Conservation (phyloP, 2,888 invertebrate species). For the Callyntrura guangdongensis region DNA sequence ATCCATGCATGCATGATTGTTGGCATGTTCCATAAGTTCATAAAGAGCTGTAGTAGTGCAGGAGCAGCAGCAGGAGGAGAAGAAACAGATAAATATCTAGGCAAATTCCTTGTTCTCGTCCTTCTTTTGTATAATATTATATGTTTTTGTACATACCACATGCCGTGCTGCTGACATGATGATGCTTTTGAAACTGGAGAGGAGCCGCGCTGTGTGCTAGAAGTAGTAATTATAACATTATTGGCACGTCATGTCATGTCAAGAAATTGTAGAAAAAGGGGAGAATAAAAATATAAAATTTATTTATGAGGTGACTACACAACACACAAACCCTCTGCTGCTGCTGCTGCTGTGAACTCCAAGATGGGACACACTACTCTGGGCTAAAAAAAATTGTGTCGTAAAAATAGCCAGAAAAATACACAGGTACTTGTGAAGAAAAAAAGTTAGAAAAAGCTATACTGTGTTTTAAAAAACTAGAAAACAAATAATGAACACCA, state of each 20-base stretch:
- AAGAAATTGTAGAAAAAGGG: constrained; percentile 72
- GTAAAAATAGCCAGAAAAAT: too few relatives aligned
- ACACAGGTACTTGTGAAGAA: too few relatives aligned
- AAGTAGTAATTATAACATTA: constrained; percentile 77
- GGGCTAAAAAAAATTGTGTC: too few relatives aligned
- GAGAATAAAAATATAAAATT: constrained; percentile 61
- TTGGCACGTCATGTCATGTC: constrained; percentile 78
- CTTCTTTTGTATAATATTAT: constrained; percentile 11
- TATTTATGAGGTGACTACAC: constrained; percentile 61
- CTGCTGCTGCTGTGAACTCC: too few relatives aligned
- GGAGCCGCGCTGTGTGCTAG: constrained; percentile 72
- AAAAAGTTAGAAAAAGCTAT: too few relatives aligned
- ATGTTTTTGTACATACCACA: constrained; percentile 69
- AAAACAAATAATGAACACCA: constrained; percentile 50
- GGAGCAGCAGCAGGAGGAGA: neutral
- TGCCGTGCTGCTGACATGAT: constrained; percentile 71
- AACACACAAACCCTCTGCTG: too few relatives aligned
- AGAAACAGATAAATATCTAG: constrained; percentile 46
- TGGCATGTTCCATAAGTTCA: constrained; percentile 28
- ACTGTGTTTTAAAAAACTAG: constrained; percentile 30
- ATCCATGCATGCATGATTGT: neutral
- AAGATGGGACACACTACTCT: too few relatives aligned
- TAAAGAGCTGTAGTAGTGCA: too few relatives aligned
- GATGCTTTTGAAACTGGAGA: constrained; percentile 68
- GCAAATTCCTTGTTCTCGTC: constrained; percentile 59